Conservation (phyloP, 2,113 vertebrate species). For the Crotalus helleri region DNA sequence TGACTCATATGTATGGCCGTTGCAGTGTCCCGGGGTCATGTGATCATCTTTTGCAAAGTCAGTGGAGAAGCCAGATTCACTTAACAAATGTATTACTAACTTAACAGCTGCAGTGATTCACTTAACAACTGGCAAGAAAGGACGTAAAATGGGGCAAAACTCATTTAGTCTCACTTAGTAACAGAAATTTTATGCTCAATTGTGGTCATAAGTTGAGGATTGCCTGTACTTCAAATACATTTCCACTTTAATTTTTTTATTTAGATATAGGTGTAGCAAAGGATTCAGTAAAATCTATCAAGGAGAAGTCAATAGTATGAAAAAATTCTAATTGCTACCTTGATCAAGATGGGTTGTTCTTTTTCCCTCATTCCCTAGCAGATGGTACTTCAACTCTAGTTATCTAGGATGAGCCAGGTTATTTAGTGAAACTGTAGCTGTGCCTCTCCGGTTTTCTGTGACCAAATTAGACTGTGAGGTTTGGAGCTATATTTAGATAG, state of each 20-base stretch:
- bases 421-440: neutral
- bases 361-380: neutral
- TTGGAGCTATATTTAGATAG: conserved; percentile 42
- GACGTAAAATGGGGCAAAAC: neutral
- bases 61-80: neutral
- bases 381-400: neutral
- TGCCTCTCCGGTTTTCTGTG: neutral
- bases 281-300: neutral
- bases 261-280: neutral
- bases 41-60: neutral
- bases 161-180: neutral
- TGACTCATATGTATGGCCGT: neutral
- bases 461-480: conserved; percentile 15
- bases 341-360: neutral
- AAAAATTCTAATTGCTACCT: neutral
- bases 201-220: neutral
- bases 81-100: neutral
- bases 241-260: neutral
- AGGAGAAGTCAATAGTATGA: neutral
- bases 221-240: neutral
- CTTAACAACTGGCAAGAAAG: neutral
- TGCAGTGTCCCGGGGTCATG: neutral
- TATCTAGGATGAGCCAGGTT: neutral
- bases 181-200: neutral
- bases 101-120: neutral